phyloP scores from a whole-genome alignment of 2,888 invertebrate genomes.

The Halocaridina rubra region DNA sequence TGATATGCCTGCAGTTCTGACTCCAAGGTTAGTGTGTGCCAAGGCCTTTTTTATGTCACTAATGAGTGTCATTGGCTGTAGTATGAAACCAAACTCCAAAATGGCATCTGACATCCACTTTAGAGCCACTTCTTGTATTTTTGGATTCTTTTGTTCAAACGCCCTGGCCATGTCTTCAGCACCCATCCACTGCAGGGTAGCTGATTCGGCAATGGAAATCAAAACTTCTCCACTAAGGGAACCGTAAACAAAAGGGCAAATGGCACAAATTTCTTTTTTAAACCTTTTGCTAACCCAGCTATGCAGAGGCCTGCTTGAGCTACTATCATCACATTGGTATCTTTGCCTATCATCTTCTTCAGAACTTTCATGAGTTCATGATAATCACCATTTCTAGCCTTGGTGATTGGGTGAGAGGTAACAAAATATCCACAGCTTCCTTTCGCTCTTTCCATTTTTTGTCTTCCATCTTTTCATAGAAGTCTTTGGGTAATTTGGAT shows the following conservation, averaged over 20 bases:
- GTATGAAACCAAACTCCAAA: conserved; percentile 84
- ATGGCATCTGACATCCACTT: conserved; percentile 83
- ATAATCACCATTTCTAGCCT: conserved; percentile 93
- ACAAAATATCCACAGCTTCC: conserved; percentile 86
- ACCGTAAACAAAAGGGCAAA: conserved; percentile 84
- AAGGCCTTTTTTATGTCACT: conserved; percentile 86
- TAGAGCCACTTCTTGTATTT: conserved; percentile 87
- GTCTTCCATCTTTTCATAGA: conserved; percentile 87
- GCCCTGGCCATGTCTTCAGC: conserved; percentile 80
- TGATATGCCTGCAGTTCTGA: conserved; percentile 81
- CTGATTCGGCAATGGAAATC: conserved; percentile 81
- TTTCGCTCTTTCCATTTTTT: conserved; percentile 98
- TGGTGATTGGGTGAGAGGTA: conserved; percentile 79
- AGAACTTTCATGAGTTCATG: conserved; percentile 87
- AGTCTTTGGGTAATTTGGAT: conserved; percentile 92
- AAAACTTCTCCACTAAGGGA: conserved; percentile 84
- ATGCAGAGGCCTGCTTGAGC: conserved; percentile 87
- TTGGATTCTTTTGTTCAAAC: conserved; percentile 71
- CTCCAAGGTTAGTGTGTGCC: conserved; percentile 85
- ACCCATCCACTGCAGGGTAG: conserved; percentile 80
- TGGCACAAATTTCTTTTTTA: conserved; percentile 87
- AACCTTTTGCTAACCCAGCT: conserved; percentile 83
- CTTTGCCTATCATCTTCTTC: conserved; percentile 92
- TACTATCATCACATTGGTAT: conserved; percentile 93
- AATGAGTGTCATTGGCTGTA: conserved; percentile 80